These are phyloP conservation scores for Turdus rufiventris DNA, from an alignment of 2,113 vertebrate species.

Conservation along the genomic window DNA sequence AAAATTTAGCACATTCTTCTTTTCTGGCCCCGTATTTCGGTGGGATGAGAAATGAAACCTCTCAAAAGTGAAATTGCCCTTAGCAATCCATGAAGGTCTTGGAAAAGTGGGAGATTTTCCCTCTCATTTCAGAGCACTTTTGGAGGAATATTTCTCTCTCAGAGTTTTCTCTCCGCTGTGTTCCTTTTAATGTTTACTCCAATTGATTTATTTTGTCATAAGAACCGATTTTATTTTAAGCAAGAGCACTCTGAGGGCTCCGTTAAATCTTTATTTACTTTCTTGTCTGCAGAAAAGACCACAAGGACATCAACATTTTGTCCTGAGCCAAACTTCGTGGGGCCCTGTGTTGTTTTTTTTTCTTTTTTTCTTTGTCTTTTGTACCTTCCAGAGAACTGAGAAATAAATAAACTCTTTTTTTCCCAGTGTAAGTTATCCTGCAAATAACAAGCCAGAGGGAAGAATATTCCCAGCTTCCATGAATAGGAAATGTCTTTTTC, in stretches of 20 bases:
- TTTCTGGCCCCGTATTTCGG: not conserved
- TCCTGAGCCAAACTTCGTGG: not conserved
- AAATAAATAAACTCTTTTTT: not conserved
- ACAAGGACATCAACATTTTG: conserved; percentile 11
- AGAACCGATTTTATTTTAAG: not conserved
- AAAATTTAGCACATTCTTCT: not conserved
- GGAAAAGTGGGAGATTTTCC: not conserved
- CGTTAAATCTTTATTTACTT: conserved; percentile 21
- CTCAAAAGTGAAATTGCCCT: not conserved
- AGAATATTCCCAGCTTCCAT: not conserved
- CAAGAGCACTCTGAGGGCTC: not conserved
- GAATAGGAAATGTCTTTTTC: not conserved
- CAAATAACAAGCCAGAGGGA: not conserved
- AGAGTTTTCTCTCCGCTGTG: not conserved
- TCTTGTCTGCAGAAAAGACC: not conserved
- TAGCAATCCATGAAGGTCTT: not conserved
- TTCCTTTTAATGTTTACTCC: not conserved
- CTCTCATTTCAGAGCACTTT: not conserved
- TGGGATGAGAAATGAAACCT: rapidly evolving
- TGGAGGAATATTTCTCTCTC: not conserved
- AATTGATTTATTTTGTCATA: not conserved
- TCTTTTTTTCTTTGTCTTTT: not conserved
- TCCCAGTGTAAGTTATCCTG: not conserved
- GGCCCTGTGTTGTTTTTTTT: not conserved
- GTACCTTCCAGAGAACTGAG: not conserved